phyloP scores from a whole-genome alignment of 1,140 invertebrate species.

The Oedothorax gibbosus region DNA sequence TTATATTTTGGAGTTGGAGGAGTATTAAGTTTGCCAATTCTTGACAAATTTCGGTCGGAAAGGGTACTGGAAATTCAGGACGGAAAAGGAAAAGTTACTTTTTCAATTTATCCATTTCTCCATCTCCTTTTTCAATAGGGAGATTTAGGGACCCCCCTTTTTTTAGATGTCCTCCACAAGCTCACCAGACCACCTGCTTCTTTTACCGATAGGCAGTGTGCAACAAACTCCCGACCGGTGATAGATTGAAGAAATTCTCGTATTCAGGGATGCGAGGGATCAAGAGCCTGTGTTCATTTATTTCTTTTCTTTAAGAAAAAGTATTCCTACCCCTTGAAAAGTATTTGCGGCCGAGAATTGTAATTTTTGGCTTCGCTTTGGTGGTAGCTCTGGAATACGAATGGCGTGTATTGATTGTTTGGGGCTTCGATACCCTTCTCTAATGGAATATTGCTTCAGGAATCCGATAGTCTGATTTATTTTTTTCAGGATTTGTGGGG shows the following conservation, averaged over 20 bases:
- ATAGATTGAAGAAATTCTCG: conserved; percentile 20
- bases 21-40: conserved; percentile 45
- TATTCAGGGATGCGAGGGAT: conserved; percentile 1
- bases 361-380: not conserved
- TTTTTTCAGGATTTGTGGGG: no score
- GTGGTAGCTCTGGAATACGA: no score
- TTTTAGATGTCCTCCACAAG: not conserved
- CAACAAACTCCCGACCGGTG: not conserved
- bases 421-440: no score
- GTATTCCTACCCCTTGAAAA: not conserved
- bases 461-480: no score
- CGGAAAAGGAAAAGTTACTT: conserved; percentile 30
- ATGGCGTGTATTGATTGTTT: no score
- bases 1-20: conserved; percentile 26
- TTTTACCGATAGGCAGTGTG: conserved; percentile 3
- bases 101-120: conserved; percentile 51
- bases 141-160: conserved; percentile 29
- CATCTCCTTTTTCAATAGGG: conserved; percentile 34
- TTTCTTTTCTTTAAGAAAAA: not conserved
- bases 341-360: not conserved
- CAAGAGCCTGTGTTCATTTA: not conserved
- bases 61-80: not conserved
- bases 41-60: conserved; percentile 45
- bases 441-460: no score
- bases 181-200: not conserved